Percentiles rank a stretch among this genome's conserved stretches.
Evolutionary conservation across 2,113 vertebrate species (phyloP).

Genomic region (Cebidichthys violaceus): DNA sequence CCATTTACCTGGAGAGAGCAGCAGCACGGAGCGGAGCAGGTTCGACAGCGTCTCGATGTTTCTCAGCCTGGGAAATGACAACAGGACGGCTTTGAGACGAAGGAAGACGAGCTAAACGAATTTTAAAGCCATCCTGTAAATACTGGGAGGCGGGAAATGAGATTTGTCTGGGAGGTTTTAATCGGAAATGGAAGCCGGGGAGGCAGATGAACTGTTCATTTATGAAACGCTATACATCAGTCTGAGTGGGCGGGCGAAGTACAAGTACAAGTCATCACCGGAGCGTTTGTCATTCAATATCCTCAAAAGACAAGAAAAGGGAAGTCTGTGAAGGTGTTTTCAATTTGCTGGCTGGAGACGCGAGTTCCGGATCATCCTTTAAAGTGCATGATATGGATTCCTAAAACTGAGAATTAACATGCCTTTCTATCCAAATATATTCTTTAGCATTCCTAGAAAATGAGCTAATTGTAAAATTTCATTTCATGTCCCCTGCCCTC

Average conservation of each 20-base stretch:
- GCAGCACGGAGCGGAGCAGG: constrained; percentile 88
- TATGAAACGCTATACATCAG: constrained; percentile 50
- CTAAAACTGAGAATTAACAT: not conserved
- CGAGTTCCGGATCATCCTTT: not conserved
- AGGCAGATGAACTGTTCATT: constrained; percentile 41
- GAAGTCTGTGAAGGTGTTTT: not conserved
- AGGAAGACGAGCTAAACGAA: constrained; percentile 31
- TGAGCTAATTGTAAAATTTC: constrained; percentile 17
- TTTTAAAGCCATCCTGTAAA: constrained; percentile 48
- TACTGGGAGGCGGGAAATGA: constrained; percentile 52
- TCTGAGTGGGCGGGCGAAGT: constrained; percentile 8
- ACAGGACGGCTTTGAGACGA: constrained; percentile 54
- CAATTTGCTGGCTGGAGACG: not conserved
- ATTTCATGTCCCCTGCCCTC: constrained; percentile 21
- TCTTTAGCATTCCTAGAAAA: constrained; percentile 19
- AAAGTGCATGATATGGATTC: not conserved
- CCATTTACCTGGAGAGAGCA: constrained; percentile 86
- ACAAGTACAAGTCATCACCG: constrained; percentile 12
- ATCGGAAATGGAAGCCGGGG: constrained; percentile 50
- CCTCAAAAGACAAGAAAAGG: not conserved
- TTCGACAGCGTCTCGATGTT: constrained; percentile 93
- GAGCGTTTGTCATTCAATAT: constrained; percentile 32
- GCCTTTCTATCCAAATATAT: no score
- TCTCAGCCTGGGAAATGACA: constrained; percentile 82
- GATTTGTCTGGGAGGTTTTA: constrained; percentile 65